phyloP scores from a whole-genome alignment of 2,113 vertebrate species.

The Ageneiosus marmoratus region DNA sequence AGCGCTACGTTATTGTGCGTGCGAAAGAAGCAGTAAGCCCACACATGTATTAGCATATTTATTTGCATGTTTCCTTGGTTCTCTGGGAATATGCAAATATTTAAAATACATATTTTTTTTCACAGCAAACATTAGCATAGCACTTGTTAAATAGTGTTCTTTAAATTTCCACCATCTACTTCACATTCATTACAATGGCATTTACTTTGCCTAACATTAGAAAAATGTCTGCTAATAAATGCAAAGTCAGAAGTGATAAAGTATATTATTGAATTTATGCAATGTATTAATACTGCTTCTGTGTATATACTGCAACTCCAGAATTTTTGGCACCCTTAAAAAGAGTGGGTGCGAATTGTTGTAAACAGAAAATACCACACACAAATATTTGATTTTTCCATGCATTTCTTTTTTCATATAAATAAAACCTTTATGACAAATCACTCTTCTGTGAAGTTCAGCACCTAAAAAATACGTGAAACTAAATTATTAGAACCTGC shows the following conservation, averaged over 20 bases:
- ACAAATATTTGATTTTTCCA: background rate
- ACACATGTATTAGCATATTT: conserved; percentile 18
- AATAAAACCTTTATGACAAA: too few species aligned
- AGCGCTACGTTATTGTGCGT: conserved; percentile 21
- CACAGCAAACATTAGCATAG: conserved; percentile 10
- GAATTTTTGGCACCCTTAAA: background rate
- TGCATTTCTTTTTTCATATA: too few species aligned
- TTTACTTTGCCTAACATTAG: background rate
- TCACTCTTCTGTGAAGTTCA: too few species aligned
- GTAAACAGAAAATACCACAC: background rate
- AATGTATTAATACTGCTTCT: background rate
- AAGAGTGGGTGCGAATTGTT: background rate
- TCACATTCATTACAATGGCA: background rate
- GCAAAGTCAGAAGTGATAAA: background rate
- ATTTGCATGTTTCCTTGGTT: conserved; percentile 38
- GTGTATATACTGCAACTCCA: background rate
- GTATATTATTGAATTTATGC: background rate
- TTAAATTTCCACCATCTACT: conserved; percentile 27
- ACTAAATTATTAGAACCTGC: background rate
- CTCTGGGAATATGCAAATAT: conserved; percentile 27
- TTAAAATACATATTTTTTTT: conserved; percentile 17
- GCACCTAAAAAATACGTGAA: too few species aligned
- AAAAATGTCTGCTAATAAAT: background rate
- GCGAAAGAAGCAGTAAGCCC: conserved; percentile 18
- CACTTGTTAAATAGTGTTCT: conserved; percentile 13